Conservation (phyloP, 2,797 vertebrate genomes). For the Moxostoma hubbsi region DNA sequence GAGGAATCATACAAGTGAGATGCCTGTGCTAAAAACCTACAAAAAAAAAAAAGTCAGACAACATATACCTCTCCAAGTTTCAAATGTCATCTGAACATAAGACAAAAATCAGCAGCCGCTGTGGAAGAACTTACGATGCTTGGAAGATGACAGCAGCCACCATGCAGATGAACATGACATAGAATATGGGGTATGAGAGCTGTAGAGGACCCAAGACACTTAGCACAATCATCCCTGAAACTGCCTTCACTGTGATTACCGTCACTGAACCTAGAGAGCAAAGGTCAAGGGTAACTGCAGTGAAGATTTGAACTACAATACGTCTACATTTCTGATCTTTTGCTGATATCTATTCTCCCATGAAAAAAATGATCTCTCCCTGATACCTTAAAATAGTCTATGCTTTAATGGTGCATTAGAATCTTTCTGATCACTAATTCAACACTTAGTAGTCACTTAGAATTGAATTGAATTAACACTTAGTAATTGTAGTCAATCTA, state of each 20-base stretch:
- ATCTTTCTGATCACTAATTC: too few species aligned
- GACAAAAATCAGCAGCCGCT: neutral
- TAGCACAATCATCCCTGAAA: conserved; percentile 90
- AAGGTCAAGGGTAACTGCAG: neutral
- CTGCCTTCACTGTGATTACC: conserved; percentile 90
- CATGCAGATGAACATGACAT: conserved; percentile 95
- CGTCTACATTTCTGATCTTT: too few species aligned
- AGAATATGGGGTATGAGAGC: conserved; percentile 92
- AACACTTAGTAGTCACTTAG: too few species aligned
- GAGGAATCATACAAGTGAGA: conserved; percentile 88
- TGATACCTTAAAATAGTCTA: too few species aligned
- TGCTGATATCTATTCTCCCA: too few species aligned
- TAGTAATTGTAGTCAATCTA: too few species aligned
- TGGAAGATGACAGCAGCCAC: conserved; percentile 88
- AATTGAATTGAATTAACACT: too few species aligned
- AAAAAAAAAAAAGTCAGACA: neutral
- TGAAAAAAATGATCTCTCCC: too few species aligned
- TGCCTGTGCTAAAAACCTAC: conserved; percentile 90
- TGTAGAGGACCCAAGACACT: conserved; percentile 86
- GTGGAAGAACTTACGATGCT: conserved; percentile 80
- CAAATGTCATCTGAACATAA: neutral
- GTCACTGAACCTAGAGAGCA: conserved; percentile 86
- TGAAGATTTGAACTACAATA: neutral
- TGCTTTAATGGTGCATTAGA: too few species aligned
- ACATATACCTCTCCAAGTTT: neutral